Percentiles rank a stretch among this genome's conserved stretches.
Evolutionary conservation across 2,797 vertebrate species (phyloP).

Genomic region (Chlorospingus semifuscus): DNA sequence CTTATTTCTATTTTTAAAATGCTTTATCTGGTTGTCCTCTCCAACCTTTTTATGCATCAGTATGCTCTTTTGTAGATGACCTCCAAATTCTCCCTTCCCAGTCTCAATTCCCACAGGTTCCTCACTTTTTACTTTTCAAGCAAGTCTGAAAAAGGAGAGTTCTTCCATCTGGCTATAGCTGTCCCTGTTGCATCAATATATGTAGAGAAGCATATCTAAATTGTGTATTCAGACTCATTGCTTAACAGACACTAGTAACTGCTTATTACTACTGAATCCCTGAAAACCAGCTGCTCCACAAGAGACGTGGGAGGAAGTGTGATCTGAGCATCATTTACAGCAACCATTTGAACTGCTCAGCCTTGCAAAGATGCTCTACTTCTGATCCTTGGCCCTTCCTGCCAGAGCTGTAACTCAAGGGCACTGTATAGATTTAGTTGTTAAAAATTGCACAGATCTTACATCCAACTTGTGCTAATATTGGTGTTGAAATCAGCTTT

Average conservation of each 20-base stretch:
- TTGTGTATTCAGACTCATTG: neutral
- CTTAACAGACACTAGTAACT: neutral
- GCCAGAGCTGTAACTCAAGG: neutral
- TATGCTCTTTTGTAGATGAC: neutral
- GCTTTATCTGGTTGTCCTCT: neutral
- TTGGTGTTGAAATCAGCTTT: neutral
- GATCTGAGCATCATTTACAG: conserved; percentile 20
- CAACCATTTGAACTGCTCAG: neutral
- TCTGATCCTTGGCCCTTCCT: neutral
- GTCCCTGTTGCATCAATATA: neutral
- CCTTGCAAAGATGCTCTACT: neutral
- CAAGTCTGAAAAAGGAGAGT: neutral
- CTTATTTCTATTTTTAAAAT: neutral
- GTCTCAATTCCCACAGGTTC: neutral
- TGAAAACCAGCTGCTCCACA: conserved; percentile 28
- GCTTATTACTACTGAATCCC: neutral
- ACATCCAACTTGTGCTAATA: neutral
- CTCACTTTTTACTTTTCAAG: neutral
- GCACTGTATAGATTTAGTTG: neutral
- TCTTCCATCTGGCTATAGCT: neutral
- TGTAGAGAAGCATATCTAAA: neutral
- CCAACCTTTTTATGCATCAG: neutral
- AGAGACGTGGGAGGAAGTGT: conserved; percentile 6
- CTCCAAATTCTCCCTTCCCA: neutral
- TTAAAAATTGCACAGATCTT: neutral